phyloP scores from a whole-genome alignment of 1,140 invertebrate genomes.

The Danaus melanippus region DNA sequence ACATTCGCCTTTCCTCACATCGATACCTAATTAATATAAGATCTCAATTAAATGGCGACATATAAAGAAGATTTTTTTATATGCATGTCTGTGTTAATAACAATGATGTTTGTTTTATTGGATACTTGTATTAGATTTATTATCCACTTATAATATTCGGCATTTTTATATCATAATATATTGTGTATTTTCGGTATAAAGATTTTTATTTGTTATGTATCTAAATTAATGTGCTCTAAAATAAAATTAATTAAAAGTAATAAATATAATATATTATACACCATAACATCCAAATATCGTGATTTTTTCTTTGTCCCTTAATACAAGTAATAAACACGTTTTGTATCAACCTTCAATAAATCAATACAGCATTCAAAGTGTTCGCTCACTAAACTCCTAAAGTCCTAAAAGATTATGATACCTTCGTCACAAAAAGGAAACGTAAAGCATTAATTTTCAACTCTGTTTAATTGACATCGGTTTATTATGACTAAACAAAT shows the following conservation, averaged over 20 bases:
- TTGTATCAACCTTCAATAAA: slow-evolving; percentile 18
- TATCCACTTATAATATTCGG: no score
- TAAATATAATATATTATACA: no score
- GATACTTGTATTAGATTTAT: no score
- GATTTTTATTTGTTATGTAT: no score
- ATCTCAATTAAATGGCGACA: slow-evolving; percentile 71
- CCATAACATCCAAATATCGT: no score
- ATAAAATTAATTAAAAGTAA: no score
- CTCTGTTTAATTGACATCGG: slow-evolving; percentile 55
- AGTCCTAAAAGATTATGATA: slow-evolving; percentile 32
- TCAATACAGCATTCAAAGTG: slow-evolving; percentile 20
- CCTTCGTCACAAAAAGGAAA: slow-evolving; percentile 43
- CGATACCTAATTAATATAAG: slow-evolving; percentile 61
- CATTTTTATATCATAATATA: no score
- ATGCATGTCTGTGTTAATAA: slow-evolving; percentile 2
- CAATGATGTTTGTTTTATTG: no score
- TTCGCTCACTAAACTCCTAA: slow-evolving; percentile 18
- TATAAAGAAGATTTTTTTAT: slow-evolving; percentile 48
- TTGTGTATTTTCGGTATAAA: no score
- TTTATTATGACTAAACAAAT: slow-evolving; percentile 64
- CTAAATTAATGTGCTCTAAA: no score
- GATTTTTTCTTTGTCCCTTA: no score
- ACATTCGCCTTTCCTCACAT: slow-evolving; percentile 59
- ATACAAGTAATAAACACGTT: not conserved
- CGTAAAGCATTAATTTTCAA: slow-evolving; percentile 41